Percentiles rank a stretch among this genome's conserved stretches.
phyloP scores from a whole-genome alignment of 1,140 invertebrate species.

The Aporrectodea caliginosa region DNA sequence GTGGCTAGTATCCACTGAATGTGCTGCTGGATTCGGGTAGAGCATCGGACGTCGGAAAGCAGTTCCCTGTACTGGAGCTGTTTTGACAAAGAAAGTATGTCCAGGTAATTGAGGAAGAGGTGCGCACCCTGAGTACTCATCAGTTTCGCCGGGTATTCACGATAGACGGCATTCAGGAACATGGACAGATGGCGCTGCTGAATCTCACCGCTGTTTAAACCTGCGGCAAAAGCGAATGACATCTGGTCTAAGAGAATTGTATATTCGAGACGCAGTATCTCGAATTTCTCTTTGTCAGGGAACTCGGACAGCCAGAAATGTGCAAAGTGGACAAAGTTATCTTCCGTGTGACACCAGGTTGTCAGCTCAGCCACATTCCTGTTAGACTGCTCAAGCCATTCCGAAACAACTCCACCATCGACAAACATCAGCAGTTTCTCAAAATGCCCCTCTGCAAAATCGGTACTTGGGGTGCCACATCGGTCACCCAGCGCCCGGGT shows the following conservation, averaged over 20 bases:
- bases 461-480: background rate
- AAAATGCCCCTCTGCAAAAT: conserved; percentile 39
- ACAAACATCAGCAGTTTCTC: conserved; percentile 47
- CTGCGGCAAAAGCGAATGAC: conserved; percentile 49
- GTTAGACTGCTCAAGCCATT: conserved; percentile 50
- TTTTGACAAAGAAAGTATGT: conserved; percentile 49
- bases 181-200: conserved; percentile 41
- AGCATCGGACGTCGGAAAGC: conserved; percentile 51
- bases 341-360: conserved; percentile 41
- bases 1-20: conserved; percentile 52
- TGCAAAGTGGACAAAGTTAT: conserved; percentile 53
- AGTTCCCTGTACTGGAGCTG: conserved; percentile 46
- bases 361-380: conserved; percentile 41
- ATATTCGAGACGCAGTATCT: conserved; percentile 52
- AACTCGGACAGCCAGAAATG: conserved; percentile 55
- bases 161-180: conserved; percentile 47
- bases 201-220: conserved; percentile 44
- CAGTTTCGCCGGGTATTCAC: conserved; percentile 51
- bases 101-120: conserved; percentile 51
- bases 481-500: conserved; percentile 25
- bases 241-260: conserved; percentile 51
- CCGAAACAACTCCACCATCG: conserved; percentile 52
- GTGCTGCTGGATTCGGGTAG: conserved; percentile 50
- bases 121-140: conserved; percentile 44
- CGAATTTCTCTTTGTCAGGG: conserved; percentile 45